phyloP scores from a whole-genome alignment of 2,888 invertebrate genomes.

The Helicoverpa assulta region DNA sequence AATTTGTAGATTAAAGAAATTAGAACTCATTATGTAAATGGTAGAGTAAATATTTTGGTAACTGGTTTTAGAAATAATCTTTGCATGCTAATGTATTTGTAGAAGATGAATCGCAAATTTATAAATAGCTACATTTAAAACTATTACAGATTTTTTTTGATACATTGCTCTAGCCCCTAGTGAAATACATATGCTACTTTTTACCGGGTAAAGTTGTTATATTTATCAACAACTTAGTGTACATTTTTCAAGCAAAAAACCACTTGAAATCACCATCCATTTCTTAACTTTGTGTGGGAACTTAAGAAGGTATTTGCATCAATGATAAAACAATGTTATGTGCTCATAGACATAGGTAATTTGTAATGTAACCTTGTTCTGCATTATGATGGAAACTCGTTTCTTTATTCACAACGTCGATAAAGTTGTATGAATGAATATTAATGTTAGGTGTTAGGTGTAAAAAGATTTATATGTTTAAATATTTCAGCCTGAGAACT shows the following conservation, averaged over 20 bases:
- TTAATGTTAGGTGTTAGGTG: too few species aligned
- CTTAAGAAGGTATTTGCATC: conserved; percentile 13
- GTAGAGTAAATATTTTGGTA: not conserved
- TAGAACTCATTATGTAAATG: not conserved
- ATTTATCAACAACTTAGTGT: not conserved
- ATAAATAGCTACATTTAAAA: not conserved
- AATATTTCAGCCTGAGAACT: too few species aligned
- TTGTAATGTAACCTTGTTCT: not conserved
- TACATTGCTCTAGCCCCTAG: not conserved
- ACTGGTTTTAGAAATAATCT: too few species aligned
- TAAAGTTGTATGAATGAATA: too few species aligned
- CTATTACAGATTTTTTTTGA: too few species aligned
- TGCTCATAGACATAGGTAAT: conserved; percentile 7
- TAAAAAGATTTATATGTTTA: too few species aligned
- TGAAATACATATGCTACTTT: not conserved
- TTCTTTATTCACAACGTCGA: not conserved
- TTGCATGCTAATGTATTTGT: too few species aligned
- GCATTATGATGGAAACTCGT: not conserved
- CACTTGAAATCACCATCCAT: not conserved
- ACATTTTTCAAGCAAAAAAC: not conserved
- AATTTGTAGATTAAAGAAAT: not conserved
- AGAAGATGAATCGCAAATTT: too few species aligned
- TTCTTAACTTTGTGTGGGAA: conserved; percentile 23
- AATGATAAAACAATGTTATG: conserved; percentile 19
- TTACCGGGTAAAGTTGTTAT: too few species aligned